Percentiles rank a stretch among this genome's conserved stretches.
Conservation (phyloP, 2,113 vertebrate species). For the Ciconia boyciana region DNA sequence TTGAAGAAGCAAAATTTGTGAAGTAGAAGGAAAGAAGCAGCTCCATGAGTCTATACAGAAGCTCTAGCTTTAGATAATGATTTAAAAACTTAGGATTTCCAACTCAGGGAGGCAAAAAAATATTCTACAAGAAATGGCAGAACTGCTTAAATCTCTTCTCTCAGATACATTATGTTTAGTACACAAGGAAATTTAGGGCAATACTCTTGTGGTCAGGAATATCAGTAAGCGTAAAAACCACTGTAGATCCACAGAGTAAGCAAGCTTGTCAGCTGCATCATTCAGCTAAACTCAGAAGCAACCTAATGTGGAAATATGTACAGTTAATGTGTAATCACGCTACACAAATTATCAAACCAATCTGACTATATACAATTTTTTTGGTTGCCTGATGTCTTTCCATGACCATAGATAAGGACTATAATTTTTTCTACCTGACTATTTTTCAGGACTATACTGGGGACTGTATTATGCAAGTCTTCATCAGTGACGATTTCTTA, state of each 20-base stretch:
- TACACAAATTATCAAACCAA: not conserved
- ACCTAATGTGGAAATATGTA: not conserved
- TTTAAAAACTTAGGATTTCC: not conserved
- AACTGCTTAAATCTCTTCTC: not conserved
- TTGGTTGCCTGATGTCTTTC: not conserved
- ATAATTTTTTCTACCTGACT: not conserved
- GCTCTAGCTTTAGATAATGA: not conserved
- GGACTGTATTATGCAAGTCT: not conserved
- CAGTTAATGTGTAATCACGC: not conserved
- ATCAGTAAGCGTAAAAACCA: not conserved
- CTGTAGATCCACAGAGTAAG: not conserved
- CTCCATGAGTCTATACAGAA: not conserved
- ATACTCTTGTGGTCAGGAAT: not conserved
- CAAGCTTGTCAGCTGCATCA: not conserved
- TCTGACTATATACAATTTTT: not conserved
- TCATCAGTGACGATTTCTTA: not conserved
- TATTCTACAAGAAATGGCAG: not conserved
- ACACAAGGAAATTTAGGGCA: constrained; percentile 12
- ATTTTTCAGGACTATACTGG: not conserved
- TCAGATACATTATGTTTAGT: not conserved
- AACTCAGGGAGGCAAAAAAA: not conserved
- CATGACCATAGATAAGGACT: not conserved
- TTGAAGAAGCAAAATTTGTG: not conserved
- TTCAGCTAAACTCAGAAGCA: not conserved
- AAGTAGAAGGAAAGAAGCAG: constrained; percentile 22